phyloP scores from a whole-genome alignment of 2,888 invertebrate species.

The Leptinotarsa juncta region DNA sequence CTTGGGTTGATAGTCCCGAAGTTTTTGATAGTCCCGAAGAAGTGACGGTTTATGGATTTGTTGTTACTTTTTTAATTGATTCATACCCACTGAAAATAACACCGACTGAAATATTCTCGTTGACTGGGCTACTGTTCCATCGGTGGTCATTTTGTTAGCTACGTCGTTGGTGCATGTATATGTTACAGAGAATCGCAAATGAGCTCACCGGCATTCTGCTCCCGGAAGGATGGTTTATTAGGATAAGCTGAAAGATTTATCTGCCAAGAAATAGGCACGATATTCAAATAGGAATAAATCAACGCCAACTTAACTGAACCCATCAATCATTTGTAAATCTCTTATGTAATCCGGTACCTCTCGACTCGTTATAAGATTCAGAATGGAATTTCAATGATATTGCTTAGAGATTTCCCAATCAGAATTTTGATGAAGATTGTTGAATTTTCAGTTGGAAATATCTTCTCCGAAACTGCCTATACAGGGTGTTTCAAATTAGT shows the following conservation, averaged over 20 bases:
- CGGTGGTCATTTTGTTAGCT: not conserved
- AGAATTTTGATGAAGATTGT: not conserved
- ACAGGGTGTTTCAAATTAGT: too few species aligned
- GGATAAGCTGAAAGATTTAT: slow-evolving; percentile 8
- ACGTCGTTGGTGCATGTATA: not conserved
- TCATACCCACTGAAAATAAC: too few species aligned
- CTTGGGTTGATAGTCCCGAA: too few species aligned
- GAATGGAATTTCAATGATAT: not conserved
- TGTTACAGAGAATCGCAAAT: slow-evolving; percentile 1
- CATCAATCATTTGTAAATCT: slow-evolving; percentile 8
- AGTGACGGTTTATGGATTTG: too few species aligned
- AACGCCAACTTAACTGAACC: not conserved
- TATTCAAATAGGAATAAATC: slow-evolving; percentile 15
- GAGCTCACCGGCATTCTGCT: slow-evolving; percentile 5
- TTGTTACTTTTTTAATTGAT: too few species aligned
- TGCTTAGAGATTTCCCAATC: not conserved
- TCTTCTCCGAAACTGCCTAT: too few species aligned
- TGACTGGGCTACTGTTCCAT: slow-evolving; percentile 3
- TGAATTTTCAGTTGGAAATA: too few species aligned
- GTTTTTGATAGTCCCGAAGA: too few species aligned
- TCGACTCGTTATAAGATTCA: not conserved
- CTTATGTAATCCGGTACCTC: not conserved
- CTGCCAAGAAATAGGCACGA: slow-evolving; percentile 8
- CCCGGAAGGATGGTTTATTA: slow-evolving; percentile 8
- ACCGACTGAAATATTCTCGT: not conserved